Percentiles rank a stretch among this genome's conserved stretches.
phyloP scores from a whole-genome alignment of 2,888 invertebrate species.

The Loripinus fragilis region DNA sequence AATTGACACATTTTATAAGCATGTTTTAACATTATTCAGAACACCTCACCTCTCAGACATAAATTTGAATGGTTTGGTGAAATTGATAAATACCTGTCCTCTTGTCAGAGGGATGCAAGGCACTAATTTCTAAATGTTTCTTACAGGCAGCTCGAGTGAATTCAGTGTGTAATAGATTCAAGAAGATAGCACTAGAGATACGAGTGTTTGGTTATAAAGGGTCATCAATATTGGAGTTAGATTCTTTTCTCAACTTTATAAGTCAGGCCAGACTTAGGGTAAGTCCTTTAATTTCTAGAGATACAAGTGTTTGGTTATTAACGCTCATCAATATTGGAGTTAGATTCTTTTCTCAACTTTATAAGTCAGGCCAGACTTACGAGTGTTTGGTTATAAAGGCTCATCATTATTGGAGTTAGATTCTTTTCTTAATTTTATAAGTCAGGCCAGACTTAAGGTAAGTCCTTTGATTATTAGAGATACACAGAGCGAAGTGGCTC shows the following conservation, averaged over 20 bases:
- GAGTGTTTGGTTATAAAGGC: conserved; percentile 82
- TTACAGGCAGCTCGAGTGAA: conserved; percentile 82
- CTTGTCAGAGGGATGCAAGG: too few relatives aligned
- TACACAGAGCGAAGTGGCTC: too few relatives aligned
- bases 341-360: conserved; percentile 83
- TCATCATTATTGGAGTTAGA: conserved; percentile 80
- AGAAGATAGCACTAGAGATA: conserved; percentile 81
- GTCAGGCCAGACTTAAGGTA: conserved; percentile 79
- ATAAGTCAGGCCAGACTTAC: conserved; percentile 79
- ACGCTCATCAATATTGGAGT: conserved; percentile 78
- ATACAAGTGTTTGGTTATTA: too few relatives aligned
- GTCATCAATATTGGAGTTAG: conserved; percentile 78
- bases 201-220: conserved; percentile 83
- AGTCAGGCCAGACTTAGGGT: conserved; percentile 79
- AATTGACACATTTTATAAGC: too few relatives aligned
- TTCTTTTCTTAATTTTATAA: conserved; percentile 82
- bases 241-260: conserved; percentile 82
- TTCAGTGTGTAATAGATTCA: conserved; percentile 79
- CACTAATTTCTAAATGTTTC: too few relatives aligned
- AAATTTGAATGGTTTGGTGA: too few relatives aligned
- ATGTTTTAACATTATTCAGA: too few relatives aligned
- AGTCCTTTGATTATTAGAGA: too few relatives aligned
- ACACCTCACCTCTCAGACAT: too few relatives aligned
- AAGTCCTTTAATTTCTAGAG: too few relatives aligned
- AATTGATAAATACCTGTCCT: too few relatives aligned